Evolutionary conservation across 2,888 invertebrate species (phyloP).

Genomic region (Physocephala rufipes): DNA sequence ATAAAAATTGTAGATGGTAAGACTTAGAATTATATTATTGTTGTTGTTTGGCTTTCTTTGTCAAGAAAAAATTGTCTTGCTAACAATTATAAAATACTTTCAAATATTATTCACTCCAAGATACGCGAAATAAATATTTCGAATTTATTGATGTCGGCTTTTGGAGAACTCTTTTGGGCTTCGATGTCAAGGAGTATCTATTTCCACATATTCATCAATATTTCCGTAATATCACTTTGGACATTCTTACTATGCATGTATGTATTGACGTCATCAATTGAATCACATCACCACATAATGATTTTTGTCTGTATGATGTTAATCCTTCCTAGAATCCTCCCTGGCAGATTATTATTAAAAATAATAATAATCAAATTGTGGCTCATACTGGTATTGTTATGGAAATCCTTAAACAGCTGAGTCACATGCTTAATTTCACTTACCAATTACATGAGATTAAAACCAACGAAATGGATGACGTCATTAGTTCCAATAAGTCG

Average conservation of each 20-base stretch:
- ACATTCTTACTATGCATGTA: constrained; percentile 82
- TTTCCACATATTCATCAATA: constrained; percentile 84
- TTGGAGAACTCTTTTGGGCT: constrained; percentile 79
- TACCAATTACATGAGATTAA: constrained; percentile 57
- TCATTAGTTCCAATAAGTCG: constrained; percentile 50
- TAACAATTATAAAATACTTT: neutral
- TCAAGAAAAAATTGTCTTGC: too few relatives aligned
- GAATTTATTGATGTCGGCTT: constrained; percentile 70
- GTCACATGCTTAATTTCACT: constrained; percentile 82
- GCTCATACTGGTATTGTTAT: constrained; percentile 79
- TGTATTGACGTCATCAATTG: constrained; percentile 52
- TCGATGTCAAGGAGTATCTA: constrained; percentile 73
- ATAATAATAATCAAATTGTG: constrained; percentile 66
- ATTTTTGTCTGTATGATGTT: neutral
- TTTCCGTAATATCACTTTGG: constrained; percentile 77
- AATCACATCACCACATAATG: neutral
- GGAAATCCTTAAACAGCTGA: constrained; percentile 80
- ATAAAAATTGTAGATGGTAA: constrained; percentile 45
- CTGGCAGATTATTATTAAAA: constrained; percentile 79
- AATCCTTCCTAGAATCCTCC: constrained; percentile 78
- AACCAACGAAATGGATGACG: constrained; percentile 42
- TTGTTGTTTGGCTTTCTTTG: neutral
- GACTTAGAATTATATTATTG: neutral
- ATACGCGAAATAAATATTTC: constrained; percentile 53
- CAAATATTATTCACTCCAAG: neutral